Evolutionary conservation across 2,113 vertebrate species (phyloP).

Genomic region (Gobius niger): DNA sequence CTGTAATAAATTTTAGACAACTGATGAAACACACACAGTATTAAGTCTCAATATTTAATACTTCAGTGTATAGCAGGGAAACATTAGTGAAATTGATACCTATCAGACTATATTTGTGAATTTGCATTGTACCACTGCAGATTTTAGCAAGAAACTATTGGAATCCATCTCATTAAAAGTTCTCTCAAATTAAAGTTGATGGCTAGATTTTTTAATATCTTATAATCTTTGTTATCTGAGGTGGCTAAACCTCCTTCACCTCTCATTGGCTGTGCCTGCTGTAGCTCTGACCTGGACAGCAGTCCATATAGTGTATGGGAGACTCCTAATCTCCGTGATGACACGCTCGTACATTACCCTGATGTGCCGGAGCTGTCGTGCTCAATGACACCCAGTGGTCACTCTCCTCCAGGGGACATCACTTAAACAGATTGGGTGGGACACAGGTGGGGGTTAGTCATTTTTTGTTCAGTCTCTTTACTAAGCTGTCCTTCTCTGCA

Average conservation of each 20-base stretch:
- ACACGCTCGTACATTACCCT: constrained; percentile 29
- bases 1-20: constrained; percentile 7
- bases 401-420: constrained; percentile 41
- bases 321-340: constrained; percentile 47
- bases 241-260: background rate
- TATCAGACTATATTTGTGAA: too few species aligned
- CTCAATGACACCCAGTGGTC: constrained; percentile 38
- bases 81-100: constrained; percentile 13
- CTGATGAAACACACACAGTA: constrained; percentile 15
- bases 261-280: constrained; percentile 25
- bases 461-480: constrained; percentile 19
- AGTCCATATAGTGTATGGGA: constrained; percentile 29
- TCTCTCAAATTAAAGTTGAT: background rate
- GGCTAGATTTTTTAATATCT: background rate
- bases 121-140: background rate
- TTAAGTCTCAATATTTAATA: constrained; percentile 17
- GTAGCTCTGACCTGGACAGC: constrained; percentile 22
- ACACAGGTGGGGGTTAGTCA: background rate
- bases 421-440: constrained; percentile 57
- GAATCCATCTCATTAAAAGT: background rate
- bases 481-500: constrained; percentile 17
- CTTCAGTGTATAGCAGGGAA: constrained; percentile 17
- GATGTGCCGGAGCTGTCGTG: constrained; percentile 23
- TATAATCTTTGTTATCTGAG: too few species aligned
- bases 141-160: background rate